These are phyloP conservation scores for Myrmecophaga tridactyla DNA, from an alignment of 2,113 vertebrate genomes.

Conservation along the genomic window DNA sequence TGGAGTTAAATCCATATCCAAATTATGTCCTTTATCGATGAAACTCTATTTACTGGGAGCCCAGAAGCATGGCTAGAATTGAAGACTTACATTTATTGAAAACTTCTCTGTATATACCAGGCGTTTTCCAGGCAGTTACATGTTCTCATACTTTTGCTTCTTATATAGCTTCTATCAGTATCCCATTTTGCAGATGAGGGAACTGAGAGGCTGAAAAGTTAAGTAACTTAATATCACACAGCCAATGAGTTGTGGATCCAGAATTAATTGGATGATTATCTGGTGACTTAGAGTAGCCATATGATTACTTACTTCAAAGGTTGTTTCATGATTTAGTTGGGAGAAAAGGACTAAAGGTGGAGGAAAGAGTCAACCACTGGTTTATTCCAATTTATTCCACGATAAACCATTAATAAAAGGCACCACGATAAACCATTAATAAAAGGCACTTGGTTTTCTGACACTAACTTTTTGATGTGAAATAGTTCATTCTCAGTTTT, in stretches of 20 bases:
- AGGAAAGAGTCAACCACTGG: not conserved
- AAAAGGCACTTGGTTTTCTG: not conserved
- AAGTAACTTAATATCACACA: not conserved
- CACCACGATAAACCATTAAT: not conserved
- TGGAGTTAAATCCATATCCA: not conserved
- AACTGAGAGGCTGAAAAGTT: not conserved
- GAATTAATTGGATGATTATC: not conserved
- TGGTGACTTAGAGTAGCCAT: not conserved
- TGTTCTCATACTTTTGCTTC: not conserved
- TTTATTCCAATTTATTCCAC: not conserved
- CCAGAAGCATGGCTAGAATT: not conserved
- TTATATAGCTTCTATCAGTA: not conserved
- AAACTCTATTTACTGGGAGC: not conserved
- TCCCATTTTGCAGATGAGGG: not conserved
- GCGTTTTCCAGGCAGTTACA: not conserved
- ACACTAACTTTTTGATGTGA: not conserved
- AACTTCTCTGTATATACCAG: not conserved
- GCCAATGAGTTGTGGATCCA: not conserved
- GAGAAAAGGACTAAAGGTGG: not conserved
- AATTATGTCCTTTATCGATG: not conserved
- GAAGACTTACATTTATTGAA: not conserved
- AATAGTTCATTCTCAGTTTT: conserved; percentile 20
- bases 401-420: not conserved
- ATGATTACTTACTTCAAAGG: not conserved
- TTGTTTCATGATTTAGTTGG: not conserved